Percentiles rank a stretch among this genome's conserved stretches.
phyloP scores from a whole-genome alignment of 2,113 vertebrate genomes.

The Gymnocephalus cernua region DNA sequence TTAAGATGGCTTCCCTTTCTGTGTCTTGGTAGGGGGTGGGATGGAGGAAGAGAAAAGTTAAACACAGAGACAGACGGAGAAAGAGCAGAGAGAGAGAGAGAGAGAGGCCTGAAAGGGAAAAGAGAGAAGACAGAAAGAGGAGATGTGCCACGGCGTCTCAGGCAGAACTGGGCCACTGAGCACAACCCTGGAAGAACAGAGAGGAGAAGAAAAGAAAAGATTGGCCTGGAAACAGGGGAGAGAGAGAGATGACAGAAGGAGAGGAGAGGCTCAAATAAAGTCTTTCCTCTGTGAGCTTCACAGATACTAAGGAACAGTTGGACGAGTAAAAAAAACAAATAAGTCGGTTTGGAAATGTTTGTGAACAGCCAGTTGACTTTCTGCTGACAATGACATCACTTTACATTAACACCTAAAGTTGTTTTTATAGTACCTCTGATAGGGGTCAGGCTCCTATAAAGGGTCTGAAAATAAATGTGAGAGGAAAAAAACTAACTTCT shows the following conservation, averaged over 20 bases:
- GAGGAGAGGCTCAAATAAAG: slow-evolving; percentile 51
- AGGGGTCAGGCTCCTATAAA: too few species aligned
- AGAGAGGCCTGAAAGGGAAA: slow-evolving; percentile 16
- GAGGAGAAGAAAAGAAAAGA: slow-evolving; percentile 50
- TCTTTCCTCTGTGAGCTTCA: slow-evolving; percentile 44
- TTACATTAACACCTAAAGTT: not conserved
- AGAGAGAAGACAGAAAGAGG: slow-evolving; percentile 42
- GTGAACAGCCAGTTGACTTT: slow-evolving; percentile 34
- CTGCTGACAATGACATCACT: slow-evolving; percentile 21
- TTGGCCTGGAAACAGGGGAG: slow-evolving; percentile 65
- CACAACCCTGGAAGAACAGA: slow-evolving; percentile 70
- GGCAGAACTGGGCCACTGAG: slow-evolving; percentile 77
- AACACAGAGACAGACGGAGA: slow-evolving; percentile 43
- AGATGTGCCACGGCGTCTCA: slow-evolving; percentile 60
- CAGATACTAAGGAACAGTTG: slow-evolving; percentile 56
- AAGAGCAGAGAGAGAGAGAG: slow-evolving; percentile 19
- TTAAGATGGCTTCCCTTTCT: slow-evolving; percentile 65
- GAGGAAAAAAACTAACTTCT: too few species aligned
- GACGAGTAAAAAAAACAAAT: slow-evolving; percentile 44
- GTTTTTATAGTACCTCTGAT: not conserved
- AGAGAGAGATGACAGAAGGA: slow-evolving; percentile 57
- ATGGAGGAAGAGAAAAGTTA: slow-evolving; percentile 27
- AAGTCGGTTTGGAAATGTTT: slow-evolving; percentile 53
- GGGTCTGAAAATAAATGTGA: too few species aligned
- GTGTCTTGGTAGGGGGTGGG: slow-evolving; percentile 18